phyloP scores from a whole-genome alignment of 2,797 vertebrate genomes.

The Manis pentadactyla region DNA sequence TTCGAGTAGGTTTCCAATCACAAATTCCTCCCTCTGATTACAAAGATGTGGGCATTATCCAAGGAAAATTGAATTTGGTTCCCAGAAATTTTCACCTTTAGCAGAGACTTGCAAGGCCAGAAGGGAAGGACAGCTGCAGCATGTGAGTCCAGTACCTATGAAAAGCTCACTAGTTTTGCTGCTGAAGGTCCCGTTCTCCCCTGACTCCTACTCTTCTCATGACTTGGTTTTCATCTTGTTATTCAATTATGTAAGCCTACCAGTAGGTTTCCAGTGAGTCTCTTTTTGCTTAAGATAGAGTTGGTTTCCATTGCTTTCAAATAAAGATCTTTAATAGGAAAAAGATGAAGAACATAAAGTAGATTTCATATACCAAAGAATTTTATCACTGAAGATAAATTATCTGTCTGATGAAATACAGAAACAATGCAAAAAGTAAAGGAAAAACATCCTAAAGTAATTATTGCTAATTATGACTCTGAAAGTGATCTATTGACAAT shows the following conservation, averaged over 20 bases:
- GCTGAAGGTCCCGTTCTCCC: neutral
- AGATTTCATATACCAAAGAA: neutral
- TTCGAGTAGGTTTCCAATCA: neutral
- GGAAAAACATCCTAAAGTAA: neutral
- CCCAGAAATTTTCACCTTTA: neutral
- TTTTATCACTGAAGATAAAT: neutral
- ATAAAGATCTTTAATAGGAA: neutral
- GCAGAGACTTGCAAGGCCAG: neutral
- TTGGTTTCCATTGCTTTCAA: neutral
- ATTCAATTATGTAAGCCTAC: neutral
- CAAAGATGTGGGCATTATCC: neutral
- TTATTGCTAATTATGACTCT: neutral
- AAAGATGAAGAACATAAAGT: neutral
- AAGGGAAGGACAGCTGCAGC: neutral
- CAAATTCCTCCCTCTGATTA: neutral
- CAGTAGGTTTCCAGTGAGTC: neutral
- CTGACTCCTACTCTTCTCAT: neutral
- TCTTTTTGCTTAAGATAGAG: neutral
- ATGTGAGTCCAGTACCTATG: neutral
- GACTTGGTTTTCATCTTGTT: neutral
- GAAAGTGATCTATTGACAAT: neutral
- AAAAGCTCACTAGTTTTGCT: neutral
- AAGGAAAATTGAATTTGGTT: neutral
- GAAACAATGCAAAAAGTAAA: neutral
- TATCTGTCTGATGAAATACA: neutral